Conservation (phyloP, 2,888 invertebrate species). For the Ennomos erosarius region DNA sequence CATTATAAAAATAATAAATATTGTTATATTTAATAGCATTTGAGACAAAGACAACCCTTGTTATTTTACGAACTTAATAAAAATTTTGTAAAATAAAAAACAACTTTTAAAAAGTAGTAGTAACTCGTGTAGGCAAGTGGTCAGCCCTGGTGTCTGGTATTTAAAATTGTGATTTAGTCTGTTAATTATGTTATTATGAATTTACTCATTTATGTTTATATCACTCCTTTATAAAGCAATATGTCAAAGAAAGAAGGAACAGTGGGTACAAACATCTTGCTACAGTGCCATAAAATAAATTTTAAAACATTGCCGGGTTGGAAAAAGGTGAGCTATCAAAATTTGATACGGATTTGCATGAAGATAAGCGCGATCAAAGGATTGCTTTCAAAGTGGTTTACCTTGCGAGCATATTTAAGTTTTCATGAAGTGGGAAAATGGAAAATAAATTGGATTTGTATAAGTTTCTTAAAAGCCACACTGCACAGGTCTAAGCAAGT, state of each 20-base stretch:
- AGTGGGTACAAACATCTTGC: background rate
- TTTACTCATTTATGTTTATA: too few relatives aligned
- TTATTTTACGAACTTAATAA: too few relatives aligned
- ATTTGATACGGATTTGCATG: conserved; percentile 80
- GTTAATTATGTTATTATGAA: too few relatives aligned
- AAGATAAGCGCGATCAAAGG: conserved; percentile 81
- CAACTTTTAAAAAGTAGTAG: too few relatives aligned
- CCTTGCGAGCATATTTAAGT: conserved; percentile 83
- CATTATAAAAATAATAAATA: too few relatives aligned
- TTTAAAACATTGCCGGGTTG: conserved; percentile 41
- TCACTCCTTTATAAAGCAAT: background rate
- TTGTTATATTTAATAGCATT: too few relatives aligned
- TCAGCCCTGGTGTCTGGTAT: too few relatives aligned
- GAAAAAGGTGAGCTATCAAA: conserved; percentile 60
- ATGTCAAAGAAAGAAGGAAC: background rate
- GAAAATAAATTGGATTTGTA: conserved; percentile 84
- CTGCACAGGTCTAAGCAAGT: conserved; percentile 5
- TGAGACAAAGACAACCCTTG: too few relatives aligned
- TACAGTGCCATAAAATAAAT: conserved; percentile 15
- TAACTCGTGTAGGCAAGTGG: too few relatives aligned
- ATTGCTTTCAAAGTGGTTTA: conserved; percentile 83
- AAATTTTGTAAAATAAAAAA: too few relatives aligned
- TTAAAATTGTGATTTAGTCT: too few relatives aligned
- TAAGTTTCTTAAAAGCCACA: conserved; percentile 78
- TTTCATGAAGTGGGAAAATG: conserved; percentile 84